Evolutionary conservation across 2,113 vertebrate genomes (phyloP).

Genomic region (Takifugu flavidus): DNA sequence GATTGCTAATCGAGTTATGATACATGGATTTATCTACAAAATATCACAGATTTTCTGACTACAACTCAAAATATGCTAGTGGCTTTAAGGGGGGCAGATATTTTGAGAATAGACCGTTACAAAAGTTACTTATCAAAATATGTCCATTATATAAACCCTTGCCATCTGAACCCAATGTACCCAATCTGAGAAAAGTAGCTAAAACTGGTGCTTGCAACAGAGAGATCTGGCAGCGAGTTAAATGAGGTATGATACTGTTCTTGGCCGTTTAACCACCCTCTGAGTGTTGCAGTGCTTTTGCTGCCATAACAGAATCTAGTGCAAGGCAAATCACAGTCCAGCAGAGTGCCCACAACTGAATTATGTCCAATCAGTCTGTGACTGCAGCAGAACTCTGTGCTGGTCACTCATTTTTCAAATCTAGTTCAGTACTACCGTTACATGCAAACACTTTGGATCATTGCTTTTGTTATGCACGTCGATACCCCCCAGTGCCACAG

Average conservation of each 20-base stretch:
- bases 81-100: no score
- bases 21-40: no score
- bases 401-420: slow-evolving; percentile 1
- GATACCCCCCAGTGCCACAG: no score
- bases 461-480: no score
- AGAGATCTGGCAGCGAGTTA: no score
- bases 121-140: no score
- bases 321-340: slow-evolving; percentile 41
- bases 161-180: slow-evolving; percentile 16
- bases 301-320: slow-evolving; percentile 41
- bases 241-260: background rate
- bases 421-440: slow-evolving; percentile 10
- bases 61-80: no score
- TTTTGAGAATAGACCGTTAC: no score
- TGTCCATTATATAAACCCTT: slow-evolving; percentile 10
- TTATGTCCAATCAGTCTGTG: slow-evolving; percentile 36
- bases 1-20: no score
- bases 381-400: slow-evolving; percentile 27
- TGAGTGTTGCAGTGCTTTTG: slow-evolving; percentile 31
- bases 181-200: slow-evolving; percentile 27
- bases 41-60: no score
- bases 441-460: slow-evolving; percentile 4
- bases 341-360: slow-evolving; percentile 35
- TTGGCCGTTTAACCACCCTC: slow-evolving; percentile 10
- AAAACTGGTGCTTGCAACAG: background rate